These are phyloP conservation scores for Thomomys bottae DNA, from an alignment of 2,113 vertebrate species.

Conservation along the genomic window DNA sequence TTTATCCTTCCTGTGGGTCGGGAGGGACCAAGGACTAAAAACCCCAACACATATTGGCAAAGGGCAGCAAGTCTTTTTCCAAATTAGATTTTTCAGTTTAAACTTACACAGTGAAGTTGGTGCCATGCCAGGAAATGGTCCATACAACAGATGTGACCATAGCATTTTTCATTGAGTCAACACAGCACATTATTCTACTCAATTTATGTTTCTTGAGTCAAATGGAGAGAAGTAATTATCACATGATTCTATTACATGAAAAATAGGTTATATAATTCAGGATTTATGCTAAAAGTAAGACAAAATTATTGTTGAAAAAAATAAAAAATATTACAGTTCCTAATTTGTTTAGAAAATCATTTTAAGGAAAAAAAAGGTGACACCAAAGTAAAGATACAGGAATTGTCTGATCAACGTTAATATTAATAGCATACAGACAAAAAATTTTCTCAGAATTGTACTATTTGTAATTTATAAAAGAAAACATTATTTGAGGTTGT, in stretches of 20 bases:
- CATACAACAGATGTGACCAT: not conserved
- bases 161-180: conserved; percentile 58
- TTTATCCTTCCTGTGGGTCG: too few relatives aligned
- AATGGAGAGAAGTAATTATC: not conserved
- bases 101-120: conserved; percentile 52
- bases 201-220: conserved; percentile 42
- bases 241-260: not conserved
- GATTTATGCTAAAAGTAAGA: not conserved
- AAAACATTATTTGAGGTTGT: not conserved
- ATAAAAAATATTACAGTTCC: not conserved
- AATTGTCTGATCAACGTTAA: not conserved
- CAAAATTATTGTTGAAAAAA: not conserved
- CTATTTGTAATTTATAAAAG: not conserved
- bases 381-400: not conserved
- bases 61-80: conserved; percentile 67
- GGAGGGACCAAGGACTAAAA: too few relatives aligned
- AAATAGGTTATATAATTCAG: not conserved
- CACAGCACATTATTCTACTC: conserved; percentile 58
- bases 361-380: not conserved
- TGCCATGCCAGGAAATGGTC: conserved; percentile 47
- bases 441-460: not conserved
- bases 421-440: not conserved
- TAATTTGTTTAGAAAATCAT: not conserved
- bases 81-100: conserved; percentile 77
- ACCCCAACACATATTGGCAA: conserved; percentile 68